These are phyloP conservation scores for Hydractinia echinata DNA, from an alignment of 30 jellyfish, hydroid and myxozoan species.

Conservation along the genomic window DNA sequence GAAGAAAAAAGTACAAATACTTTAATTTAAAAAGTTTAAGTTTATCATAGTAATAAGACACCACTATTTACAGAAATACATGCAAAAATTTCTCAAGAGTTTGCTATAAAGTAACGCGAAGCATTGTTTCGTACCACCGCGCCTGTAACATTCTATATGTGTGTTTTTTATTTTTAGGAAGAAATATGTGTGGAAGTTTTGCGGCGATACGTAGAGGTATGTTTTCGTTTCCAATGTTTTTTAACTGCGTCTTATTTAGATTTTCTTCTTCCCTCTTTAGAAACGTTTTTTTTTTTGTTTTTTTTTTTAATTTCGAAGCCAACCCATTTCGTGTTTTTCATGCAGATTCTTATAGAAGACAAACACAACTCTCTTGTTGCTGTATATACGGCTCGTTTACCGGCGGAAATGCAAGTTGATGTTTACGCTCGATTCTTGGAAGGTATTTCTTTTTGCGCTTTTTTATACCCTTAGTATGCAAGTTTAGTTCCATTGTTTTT, in stretches of 20 bases:
- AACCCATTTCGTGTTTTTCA: neutral
- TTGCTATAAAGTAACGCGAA: too few species aligned
- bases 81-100: too few species aligned
- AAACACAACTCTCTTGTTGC: constrained; percentile 65
- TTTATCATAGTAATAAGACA: too few species aligned
- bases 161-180: neutral
- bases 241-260: neutral
- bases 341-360: constrained; percentile 35
- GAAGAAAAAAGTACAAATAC: too few species aligned
- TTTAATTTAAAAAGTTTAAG: too few species aligned
- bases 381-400: constrained; percentile 65
- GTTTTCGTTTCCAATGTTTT: neutral
- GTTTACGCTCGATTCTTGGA: constrained; percentile 56
- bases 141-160: too few species aligned
- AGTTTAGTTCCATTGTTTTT: neutral
- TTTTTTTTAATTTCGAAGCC: neutral
- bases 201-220: constrained; percentile 27
- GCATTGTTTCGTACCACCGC: too few species aligned
- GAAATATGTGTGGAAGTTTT: constrained; percentile 31
- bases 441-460: constrained; percentile 1
- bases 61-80: too few species aligned
- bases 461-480: neutral
- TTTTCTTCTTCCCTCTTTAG: too few species aligned
- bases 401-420: constrained; percentile 61
- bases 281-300: neutral